Evolutionary conservation across 2,888 invertebrate genomes (phyloP).

Genomic region (Mongoloraphidia duomilia): DNA sequence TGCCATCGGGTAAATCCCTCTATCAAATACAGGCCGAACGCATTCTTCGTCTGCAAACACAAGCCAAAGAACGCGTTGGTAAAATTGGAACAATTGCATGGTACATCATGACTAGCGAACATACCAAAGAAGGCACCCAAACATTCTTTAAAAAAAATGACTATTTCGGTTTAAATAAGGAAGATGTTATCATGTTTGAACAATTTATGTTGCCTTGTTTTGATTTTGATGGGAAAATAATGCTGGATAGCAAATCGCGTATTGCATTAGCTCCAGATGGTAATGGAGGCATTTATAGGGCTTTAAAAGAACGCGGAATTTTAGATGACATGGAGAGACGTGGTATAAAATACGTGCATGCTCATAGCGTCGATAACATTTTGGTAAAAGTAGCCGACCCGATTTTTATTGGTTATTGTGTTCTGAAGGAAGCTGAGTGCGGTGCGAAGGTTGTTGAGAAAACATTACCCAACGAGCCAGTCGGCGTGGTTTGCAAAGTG

Average conservation of each 20-base stretch:
- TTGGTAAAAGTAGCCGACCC: constrained; percentile 97
- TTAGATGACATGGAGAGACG: constrained; percentile 65
- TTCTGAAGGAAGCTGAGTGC: constrained; percentile 79
- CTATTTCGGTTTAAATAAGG: constrained; percentile 72
- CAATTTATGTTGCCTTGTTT: constrained; percentile 92
- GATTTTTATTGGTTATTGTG: constrained; percentile 86
- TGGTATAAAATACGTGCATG: constrained; percentile 81
- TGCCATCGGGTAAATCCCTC: constrained; percentile 79
- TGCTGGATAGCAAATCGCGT: constrained; percentile 66
- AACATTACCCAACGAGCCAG: constrained; percentile 77
- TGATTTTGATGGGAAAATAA: constrained; percentile 83
- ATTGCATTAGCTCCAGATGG: constrained; percentile 86
- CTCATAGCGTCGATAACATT: constrained; percentile 97
- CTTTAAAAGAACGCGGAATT: constrained; percentile 59
- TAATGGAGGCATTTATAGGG: constrained; percentile 75
- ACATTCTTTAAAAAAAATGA: constrained; percentile 66
- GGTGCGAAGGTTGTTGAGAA: constrained; percentile 95
- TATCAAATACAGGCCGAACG: constrained; percentile 95
- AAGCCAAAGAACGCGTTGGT: constrained; percentile 58
- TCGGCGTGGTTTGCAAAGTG: constrained; percentile 91
- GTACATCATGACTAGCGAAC: constrained; percentile 98
- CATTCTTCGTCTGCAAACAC: constrained; percentile 58
- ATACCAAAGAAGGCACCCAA: constrained; percentile 73
- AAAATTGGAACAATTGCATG: constrained; percentile 49
- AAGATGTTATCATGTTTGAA: constrained; percentile 76